These are phyloP conservation scores for Xanthia icteritia DNA, from an alignment of 2,888 invertebrate genomes.

Conservation along the genomic window DNA sequence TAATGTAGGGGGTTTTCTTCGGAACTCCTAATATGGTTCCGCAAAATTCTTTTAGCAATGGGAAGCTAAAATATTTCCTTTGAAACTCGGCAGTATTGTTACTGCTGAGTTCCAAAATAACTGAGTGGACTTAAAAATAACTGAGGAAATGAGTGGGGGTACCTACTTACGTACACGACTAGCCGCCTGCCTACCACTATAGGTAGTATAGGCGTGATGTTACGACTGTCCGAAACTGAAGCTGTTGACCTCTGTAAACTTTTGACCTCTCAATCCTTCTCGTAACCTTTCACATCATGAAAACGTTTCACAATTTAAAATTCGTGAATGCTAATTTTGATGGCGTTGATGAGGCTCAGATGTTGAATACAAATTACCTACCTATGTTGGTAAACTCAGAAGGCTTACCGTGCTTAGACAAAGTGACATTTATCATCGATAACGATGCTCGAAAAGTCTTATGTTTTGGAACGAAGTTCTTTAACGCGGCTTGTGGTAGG, in stretches of 20 bases:
- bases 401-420: background rate
- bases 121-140: background rate
- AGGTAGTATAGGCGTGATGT: background rate
- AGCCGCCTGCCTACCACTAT: background rate
- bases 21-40: too few species aligned
- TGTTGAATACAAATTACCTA: slow-evolving; percentile 1
- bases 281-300: slow-evolving; percentile 24
- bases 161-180: background rate
- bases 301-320: slow-evolving; percentile 10
- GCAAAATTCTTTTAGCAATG: too few species aligned
- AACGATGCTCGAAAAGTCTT: too few species aligned
- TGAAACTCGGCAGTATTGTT: too few species aligned
- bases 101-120: too few species aligned
- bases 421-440: background rate
- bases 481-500: too few species aligned
- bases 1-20: too few species aligned
- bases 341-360: slow-evolving; percentile 8
- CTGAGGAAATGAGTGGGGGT: background rate
- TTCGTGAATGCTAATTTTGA: slow-evolving; percentile 30
- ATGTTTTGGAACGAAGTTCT: too few species aligned
- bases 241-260: background rate
- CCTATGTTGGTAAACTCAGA: slow-evolving; percentile 13
- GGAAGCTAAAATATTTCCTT: too few species aligned
- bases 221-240: background rate
- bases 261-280: slow-evolving; percentile 23